These are phyloP conservation scores for Dugesia japonica DNA, from an alignment of 2,888 invertebrate species.

Conservation along the genomic window DNA sequence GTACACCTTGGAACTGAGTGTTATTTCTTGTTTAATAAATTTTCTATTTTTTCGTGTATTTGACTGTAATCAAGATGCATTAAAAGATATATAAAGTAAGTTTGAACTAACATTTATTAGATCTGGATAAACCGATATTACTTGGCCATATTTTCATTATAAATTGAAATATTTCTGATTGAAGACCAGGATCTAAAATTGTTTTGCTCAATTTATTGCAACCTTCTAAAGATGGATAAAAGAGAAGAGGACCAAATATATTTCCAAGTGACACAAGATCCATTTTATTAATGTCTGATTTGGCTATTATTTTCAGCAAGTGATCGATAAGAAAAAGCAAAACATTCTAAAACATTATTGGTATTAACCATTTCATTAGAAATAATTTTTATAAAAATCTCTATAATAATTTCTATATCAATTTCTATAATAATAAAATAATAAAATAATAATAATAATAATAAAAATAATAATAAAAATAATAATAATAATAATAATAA, in stretches of 20 bases:
- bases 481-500: no score
- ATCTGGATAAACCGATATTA: not conserved
- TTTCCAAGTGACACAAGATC: not conserved
- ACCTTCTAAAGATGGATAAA: constrained; percentile 3
- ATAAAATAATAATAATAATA: no score
- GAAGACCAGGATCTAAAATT: not conserved
- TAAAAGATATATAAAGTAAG: not conserved
- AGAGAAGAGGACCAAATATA: not conserved
- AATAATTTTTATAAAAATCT: no score
- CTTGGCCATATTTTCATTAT: not conserved
- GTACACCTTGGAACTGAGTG: no score
- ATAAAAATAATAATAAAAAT: no score
- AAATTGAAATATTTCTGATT: constrained; percentile 15
- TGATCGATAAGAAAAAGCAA: constrained; percentile 1
- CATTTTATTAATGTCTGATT: constrained; percentile 8
- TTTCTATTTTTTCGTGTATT: no score
- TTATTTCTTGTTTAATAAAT: no score
- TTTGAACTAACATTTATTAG: not conserved
- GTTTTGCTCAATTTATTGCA: not conserved
- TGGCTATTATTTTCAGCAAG: not conserved
- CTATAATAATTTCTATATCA: no score
- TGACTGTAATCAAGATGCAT: no score
- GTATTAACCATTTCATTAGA: no score
- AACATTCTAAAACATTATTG: not conserved
- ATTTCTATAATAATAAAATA: no score